A percentile compares a stretch with the other conserved stretches of the same genome.
phyloP scores from a whole-genome alignment of 2,888 invertebrate genomes.

The Linhomoeus sp. region DNA sequence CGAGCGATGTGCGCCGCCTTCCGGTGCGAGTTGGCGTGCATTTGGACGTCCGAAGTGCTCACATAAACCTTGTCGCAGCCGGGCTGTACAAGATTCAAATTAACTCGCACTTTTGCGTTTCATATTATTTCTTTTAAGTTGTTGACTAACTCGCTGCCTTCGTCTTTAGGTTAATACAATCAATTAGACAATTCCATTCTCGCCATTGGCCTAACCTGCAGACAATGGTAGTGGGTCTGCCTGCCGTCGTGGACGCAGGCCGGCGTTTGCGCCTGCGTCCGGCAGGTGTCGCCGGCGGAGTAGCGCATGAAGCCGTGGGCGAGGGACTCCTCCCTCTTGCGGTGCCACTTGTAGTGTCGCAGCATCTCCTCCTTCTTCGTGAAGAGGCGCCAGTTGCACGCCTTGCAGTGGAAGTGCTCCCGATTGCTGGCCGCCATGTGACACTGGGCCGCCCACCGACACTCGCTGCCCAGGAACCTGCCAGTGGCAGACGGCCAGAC shows the following conservation, averaged over 20 bases:
- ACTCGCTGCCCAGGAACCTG: constrained; percentile 3
- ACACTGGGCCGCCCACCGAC: background rate
- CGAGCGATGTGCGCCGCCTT: constrained; percentile 93
- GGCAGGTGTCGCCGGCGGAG: constrained; percentile 82
- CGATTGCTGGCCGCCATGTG: constrained; percentile 28
- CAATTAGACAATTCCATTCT: too few relatives aligned
- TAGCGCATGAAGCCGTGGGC: constrained; percentile 86
- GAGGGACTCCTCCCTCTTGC: constrained; percentile 84
- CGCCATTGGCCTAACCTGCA: constrained; percentile 46
- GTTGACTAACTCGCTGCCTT: background rate
- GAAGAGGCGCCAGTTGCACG: constrained; percentile 58
- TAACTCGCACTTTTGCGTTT: too few relatives aligned
- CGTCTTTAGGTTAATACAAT: too few relatives aligned
- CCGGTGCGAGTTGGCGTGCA: constrained; percentile 95
- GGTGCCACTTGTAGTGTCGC: constrained; percentile 27
- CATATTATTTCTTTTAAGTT: too few relatives aligned
- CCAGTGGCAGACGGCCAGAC: too few relatives aligned
- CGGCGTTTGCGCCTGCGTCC: constrained; percentile 57
- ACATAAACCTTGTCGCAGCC: constrained; percentile 67
- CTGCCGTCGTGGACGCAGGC: constrained; percentile 73
- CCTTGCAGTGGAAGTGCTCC: constrained; percentile 76
- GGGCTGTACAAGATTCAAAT: constrained; percentile 27
- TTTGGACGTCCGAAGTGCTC: constrained; percentile 93
- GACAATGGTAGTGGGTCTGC: constrained; percentile 90
- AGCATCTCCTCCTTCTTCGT: constrained; percentile 97